Evolutionary conservation across 2,113 vertebrate species (phyloP).

Genomic region (Dipodomys merriami): DNA sequence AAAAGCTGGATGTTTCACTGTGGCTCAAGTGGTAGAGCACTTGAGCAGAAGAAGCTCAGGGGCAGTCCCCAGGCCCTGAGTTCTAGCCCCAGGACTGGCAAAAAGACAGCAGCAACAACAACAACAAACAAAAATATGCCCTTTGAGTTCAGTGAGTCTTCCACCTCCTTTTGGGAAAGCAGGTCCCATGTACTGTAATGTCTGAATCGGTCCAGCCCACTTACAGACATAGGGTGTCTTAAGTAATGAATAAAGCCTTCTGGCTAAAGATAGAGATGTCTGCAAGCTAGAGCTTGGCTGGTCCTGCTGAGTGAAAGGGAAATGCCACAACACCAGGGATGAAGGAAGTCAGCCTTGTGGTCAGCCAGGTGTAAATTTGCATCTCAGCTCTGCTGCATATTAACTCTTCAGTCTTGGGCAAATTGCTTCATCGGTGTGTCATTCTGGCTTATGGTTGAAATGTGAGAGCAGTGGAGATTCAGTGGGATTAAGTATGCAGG

Average conservation of each 20-base stretch:
- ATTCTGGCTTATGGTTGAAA: background rate
- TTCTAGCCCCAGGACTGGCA: too few relatives aligned
- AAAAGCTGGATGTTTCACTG: too few relatives aligned
- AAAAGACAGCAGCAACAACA: too few relatives aligned
- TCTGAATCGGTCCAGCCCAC: background rate
- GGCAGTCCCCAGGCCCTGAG: too few relatives aligned
- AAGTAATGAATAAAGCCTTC: slow-evolving; percentile 3
- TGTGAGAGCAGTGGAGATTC: background rate
- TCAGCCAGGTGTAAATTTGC: background rate
- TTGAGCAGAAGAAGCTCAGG: too few relatives aligned
- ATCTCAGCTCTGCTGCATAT: background rate
- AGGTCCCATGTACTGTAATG: background rate
- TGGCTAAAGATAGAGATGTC: background rate
- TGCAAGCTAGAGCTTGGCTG: background rate
- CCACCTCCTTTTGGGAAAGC: background rate
- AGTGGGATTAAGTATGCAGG: background rate
- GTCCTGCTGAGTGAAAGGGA: background rate
- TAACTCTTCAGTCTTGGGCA: background rate
- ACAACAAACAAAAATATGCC: too few relatives aligned
- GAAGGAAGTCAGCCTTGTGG: background rate
- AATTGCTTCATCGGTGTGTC: slow-evolving; percentile 6
- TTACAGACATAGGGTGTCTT: background rate
- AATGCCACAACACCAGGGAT: background rate
- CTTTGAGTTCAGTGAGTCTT: background rate
- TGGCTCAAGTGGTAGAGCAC: too few relatives aligned